Conservation (phyloP, 2,113 vertebrate species). For the Prochilodus magdalenae region DNA sequence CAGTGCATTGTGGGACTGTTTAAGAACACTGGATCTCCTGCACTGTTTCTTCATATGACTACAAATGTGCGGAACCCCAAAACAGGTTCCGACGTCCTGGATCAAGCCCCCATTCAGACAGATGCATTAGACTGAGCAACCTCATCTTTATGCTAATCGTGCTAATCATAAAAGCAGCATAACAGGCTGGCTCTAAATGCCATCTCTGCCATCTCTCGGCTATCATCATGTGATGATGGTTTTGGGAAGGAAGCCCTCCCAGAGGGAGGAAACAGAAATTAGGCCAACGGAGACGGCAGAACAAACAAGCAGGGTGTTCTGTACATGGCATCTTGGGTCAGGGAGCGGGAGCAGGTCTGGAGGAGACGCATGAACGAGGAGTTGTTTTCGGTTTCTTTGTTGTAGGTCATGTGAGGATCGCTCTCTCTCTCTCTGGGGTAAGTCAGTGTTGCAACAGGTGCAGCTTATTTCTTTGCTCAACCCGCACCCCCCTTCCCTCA, state of each 20-base stretch:
- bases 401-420: not conserved
- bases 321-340: not conserved
- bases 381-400: not conserved
- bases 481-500: not conserved
- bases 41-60: no score
- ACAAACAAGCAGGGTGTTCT: not conserved
- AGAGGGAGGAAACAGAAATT: constrained; percentile 3
- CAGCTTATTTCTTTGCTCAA: not conserved
- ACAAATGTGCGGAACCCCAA: no score
- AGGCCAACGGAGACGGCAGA: not conserved
- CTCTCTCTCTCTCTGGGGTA: not conserved
- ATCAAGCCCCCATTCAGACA: no score
- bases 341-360: not conserved
- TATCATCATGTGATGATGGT: not conserved
- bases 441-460: constrained; percentile 2
- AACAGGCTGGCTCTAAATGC: not conserved
- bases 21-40: no score
- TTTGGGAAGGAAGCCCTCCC: not conserved
- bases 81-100: no score
- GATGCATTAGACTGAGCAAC: no score
- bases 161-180: not conserved
- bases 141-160: not conserved
- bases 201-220: not conserved
- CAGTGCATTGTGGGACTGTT: no score
- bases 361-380: not conserved